These are phyloP conservation scores for Leptinotarsa rubiginosa DNA, from an alignment of 2,888 invertebrate species.

Conservation along the genomic window DNA sequence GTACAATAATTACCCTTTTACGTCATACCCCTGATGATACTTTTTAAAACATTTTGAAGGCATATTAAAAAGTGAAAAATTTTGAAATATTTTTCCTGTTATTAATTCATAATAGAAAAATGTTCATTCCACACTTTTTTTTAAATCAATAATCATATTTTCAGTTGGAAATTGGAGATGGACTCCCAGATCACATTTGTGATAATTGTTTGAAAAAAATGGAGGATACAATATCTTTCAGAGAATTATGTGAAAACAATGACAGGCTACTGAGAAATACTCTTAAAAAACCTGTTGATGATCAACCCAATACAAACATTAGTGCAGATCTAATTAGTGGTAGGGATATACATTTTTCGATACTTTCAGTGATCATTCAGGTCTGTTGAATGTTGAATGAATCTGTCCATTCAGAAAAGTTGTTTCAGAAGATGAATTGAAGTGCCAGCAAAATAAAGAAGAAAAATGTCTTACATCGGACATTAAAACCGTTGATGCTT, in stretches of 20 bases:
- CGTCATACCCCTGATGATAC: background rate
- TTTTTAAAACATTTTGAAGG: too few relatives aligned
- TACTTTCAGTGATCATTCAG: background rate
- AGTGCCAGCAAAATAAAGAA: background rate
- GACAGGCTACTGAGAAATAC: slow-evolving; percentile 38
- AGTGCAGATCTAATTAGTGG: too few relatives aligned
- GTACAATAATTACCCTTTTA: slow-evolving; percentile 7
- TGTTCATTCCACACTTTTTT: too few relatives aligned
- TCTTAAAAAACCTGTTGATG: background rate
- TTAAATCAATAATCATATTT: slow-evolving; percentile 9
- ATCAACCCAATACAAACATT: background rate
- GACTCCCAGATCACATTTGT: slow-evolving; percentile 56
- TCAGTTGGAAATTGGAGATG: slow-evolving; percentile 58
- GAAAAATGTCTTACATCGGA: slow-evolving; percentile 34
- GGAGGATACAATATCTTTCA: slow-evolving; percentile 50
- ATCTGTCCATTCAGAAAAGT: background rate
- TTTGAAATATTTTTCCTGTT: too few relatives aligned
- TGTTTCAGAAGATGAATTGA: slow-evolving; percentile 5
- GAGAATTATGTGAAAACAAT: slow-evolving; percentile 52
- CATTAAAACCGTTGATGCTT: slow-evolving; percentile 38
- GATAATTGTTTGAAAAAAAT: slow-evolving; percentile 51
- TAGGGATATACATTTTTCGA: background rate
- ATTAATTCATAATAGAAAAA: too few relatives aligned
- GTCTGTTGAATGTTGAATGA: too few relatives aligned
- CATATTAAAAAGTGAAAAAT: too few relatives aligned